A percentile compares a stretch with the other conserved stretches of the same genome.
These are phyloP conservation scores for Scaptomyza caliginosa DNA, from an alignment of 2,888 invertebrate genomes.

Conservation along the genomic window DNA sequence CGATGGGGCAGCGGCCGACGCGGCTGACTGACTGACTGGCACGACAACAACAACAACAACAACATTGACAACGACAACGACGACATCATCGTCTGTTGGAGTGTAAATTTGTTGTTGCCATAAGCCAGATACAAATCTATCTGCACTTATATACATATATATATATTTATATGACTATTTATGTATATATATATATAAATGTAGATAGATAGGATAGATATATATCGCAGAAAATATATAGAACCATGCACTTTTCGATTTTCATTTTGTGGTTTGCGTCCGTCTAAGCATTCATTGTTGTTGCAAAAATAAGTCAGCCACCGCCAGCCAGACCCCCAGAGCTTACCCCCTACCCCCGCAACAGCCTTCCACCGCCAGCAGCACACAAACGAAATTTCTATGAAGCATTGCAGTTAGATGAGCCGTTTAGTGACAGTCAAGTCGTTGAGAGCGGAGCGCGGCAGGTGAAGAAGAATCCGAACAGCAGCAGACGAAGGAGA, in stretches of 20 bases:
- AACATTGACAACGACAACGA: conserved; percentile 25
- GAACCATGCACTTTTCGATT: conserved; percentile 70
- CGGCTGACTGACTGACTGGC: conserved; percentile 76
- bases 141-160: conserved; percentile 22
- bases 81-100: conserved; percentile 62
- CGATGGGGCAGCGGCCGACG: conserved; percentile 65
- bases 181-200: conserved; percentile 8
- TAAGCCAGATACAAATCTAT: conserved; percentile 60
- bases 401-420: conserved; percentile 80
- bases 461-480: conserved; percentile 21
- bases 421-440: conserved; percentile 80
- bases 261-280: conserved; percentile 68
- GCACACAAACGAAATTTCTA: conserved; percentile 70
- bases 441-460: conserved; percentile 40
- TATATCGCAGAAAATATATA: conserved; percentile 33
- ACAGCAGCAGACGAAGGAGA: background rate
- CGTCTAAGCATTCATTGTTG: conserved; percentile 65
- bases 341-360: background rate
- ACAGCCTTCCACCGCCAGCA: background rate
- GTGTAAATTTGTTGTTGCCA: conserved; percentile 72
- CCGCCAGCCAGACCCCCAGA: conserved; percentile 58
- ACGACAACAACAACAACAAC: conserved; percentile 46
- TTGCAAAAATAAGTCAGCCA: conserved; percentile 80
- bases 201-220: conserved; percentile 23
- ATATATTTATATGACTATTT: conserved; percentile 11